phyloP scores from a whole-genome alignment of 1,140 invertebrate genomes.

The Ceratosolen fusciceps region DNA sequence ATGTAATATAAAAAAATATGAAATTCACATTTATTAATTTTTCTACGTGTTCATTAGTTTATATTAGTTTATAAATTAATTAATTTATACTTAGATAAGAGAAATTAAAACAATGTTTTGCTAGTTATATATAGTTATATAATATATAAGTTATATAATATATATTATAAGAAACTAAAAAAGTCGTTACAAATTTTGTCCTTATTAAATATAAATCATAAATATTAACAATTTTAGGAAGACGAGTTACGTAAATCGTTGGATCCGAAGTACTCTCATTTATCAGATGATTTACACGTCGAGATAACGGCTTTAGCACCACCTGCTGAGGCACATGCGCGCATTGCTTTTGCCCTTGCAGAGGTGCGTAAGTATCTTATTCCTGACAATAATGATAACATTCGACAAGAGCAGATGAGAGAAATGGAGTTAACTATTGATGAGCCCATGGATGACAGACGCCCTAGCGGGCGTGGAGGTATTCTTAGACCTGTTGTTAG shows the following conservation, averaged over 20 bases:
- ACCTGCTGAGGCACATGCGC: conserved; percentile 91
- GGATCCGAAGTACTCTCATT: conserved; percentile 93
- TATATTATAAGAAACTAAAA: too few species aligned
- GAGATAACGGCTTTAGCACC: conserved; percentile 91
- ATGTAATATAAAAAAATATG: too few species aligned
- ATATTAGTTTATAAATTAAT: too few species aligned
- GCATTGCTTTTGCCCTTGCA: conserved; percentile 89
- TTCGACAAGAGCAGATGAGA: conserved; percentile 82
- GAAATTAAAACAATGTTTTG: too few species aligned
- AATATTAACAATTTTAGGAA: too few species aligned
- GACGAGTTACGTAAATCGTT: conserved; percentile 88
- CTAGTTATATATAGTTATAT: too few species aligned
- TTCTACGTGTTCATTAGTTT: too few species aligned
- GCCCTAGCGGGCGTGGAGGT: conserved; percentile 59
- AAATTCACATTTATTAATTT: too few species aligned
- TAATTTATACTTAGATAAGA: too few species aligned
- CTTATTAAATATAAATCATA: too few species aligned
- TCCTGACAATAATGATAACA: conserved; percentile 85
- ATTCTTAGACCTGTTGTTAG: conserved; percentile 63
- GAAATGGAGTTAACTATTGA: conserved; percentile 76
- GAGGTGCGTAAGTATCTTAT: conserved; percentile 82
- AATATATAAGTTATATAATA: too few species aligned
- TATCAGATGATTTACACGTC: conserved; percentile 93
- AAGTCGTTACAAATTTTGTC: too few species aligned
- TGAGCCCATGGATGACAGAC: conserved; percentile 59